Conservation (phyloP, 2,797 vertebrate genomes). For the Ciconia nigra region DNA sequence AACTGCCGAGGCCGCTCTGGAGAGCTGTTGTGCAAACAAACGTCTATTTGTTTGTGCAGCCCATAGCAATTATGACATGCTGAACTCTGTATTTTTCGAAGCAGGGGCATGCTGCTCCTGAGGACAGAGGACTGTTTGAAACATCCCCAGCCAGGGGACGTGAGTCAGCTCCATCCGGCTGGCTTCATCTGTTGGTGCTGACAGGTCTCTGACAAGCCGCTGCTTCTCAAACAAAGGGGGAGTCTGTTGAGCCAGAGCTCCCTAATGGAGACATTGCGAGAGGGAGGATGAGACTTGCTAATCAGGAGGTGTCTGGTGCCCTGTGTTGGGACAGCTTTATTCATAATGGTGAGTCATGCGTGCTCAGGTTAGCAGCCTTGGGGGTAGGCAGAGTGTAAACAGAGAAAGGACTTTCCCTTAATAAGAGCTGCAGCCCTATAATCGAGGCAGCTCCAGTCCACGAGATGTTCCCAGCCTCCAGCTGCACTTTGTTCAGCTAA, state of each 20-base stretch:
- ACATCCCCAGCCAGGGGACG: accelerated
- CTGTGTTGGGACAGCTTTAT: background rate
- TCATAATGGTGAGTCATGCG: background rate
- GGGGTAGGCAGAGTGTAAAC: background rate
- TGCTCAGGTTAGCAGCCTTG: background rate
- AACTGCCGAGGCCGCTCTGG: background rate
- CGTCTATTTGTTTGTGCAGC: background rate
- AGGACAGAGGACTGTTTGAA: background rate
- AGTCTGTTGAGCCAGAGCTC: background rate
- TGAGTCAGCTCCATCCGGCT: background rate
- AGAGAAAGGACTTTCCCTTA: background rate
- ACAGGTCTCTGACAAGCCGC: background rate
- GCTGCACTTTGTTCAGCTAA: background rate
- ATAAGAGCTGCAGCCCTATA: background rate
- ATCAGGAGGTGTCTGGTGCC: background rate
- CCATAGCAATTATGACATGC: background rate
- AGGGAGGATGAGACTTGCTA: background rate
- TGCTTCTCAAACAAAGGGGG: background rate
- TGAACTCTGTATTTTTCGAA: background rate
- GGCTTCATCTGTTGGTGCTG: background rate
- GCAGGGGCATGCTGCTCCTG: background rate
- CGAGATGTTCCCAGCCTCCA: background rate
- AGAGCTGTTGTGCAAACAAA: constrained; percentile 3
- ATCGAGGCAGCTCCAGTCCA: background rate
- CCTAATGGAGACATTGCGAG: background rate